Base-by-base conservation (phyloP, 2,113 vertebrate species). In the Myrmecophaga tridactyla region DNA sequence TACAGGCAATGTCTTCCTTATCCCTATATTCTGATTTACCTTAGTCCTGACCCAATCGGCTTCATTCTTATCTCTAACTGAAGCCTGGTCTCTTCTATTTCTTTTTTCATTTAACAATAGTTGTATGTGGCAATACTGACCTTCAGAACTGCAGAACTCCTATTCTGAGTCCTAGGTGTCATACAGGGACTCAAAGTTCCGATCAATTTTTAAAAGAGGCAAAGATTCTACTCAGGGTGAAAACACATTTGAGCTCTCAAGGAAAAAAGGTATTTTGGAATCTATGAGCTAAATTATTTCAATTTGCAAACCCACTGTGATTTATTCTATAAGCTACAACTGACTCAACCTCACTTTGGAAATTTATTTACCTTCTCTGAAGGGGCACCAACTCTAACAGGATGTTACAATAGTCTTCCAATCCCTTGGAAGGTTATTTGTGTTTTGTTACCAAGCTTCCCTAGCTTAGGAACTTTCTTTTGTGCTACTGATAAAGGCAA, bases 371-470 rank as follows among this genome's bases (percentile, higher is more conserved):
- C 98, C 98, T 99, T 98, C 98, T 86, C 98, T 86, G 98, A 95
- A 96, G 98, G 97, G 83, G 98, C 98, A 95, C 97, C 82, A 99
- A 97, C 96, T 99, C 98, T 98, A 86, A 98, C 97, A 90, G 98
- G 98, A 97, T 81, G 97, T 98, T 97, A 99, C 99, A 96, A 99
- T 98, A 96, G 97, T 98, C 98, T 98, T 99, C 97, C 98, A 98
- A 97, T 98, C 98, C 98, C 98, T 98, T 97, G 98, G 98, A 97
- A 98, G 97, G 90, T 98, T 98, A 97, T 98, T 98, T 95, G 98
- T 97, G 93, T 98, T 98, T 97, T 98, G 97, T 93, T 98, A 96
- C 98, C 98, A 87, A 96, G 97, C 83, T 98, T 96, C 96, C 97
- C 97, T 94, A 93, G 95, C 96, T 98, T 98, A 97, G 97, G 60